Conservation (phyloP, 2,888 invertebrate genomes). For the Eucriotettix oculatus region DNA sequence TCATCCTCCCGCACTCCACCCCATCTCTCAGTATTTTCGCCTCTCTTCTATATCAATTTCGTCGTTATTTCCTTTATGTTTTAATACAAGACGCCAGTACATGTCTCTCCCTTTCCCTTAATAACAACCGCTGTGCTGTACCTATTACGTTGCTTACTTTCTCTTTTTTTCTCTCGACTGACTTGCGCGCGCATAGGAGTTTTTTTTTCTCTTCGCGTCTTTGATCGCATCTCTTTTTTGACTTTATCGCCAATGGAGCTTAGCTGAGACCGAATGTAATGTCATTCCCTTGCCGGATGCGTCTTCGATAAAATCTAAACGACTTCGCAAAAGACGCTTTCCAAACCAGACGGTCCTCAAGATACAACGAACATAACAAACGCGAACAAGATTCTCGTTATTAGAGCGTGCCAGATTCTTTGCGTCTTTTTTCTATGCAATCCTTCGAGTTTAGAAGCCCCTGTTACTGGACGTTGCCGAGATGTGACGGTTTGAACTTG, state of each 20-base stretch:
- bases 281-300: no score
- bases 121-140: conserved; percentile 1
- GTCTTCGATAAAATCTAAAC: no score
- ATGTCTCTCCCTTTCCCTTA: neutral
- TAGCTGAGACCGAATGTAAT: neutral
- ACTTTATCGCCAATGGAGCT: conserved; percentile 4
- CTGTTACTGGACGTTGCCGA: no score
- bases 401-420: no score
- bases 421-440: no score
- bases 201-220: neutral
- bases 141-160: neutral
- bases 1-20: neutral
- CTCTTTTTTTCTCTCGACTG: neutral
- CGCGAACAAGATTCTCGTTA: no score
- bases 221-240: conserved; percentile 2
- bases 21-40: neutral
- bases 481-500: no score
- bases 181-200: neutral
- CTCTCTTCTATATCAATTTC: neutral
- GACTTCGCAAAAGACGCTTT: no score
- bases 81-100: neutral
- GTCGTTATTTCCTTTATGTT: neutral
- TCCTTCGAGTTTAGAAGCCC: no score
- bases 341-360: no score
- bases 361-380: no score